A percentile compares a stretch with the other conserved stretches of the same genome.
These are phyloP conservation scores for Lonchura striata DNA, from an alignment of 2,113 vertebrate genomes.

Conservation along the genomic window DNA sequence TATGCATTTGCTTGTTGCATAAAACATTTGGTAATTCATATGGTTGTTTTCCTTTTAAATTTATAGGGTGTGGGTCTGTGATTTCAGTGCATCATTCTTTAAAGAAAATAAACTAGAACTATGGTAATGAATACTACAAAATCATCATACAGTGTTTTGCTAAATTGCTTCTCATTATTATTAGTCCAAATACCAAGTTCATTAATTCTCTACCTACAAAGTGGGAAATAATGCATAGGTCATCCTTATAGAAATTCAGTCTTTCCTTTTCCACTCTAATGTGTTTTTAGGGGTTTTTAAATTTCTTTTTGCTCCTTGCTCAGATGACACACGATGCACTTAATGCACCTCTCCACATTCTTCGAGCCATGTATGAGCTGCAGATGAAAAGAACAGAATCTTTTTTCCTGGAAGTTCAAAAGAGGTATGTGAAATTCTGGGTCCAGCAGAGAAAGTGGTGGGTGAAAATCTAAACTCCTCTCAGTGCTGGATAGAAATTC, in stretches of 20 bases:
- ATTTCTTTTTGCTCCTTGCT: not conserved
- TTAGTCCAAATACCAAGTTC: not conserved
- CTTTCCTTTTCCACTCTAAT: not conserved
- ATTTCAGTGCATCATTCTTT: not conserved
- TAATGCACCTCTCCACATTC: conserved; percentile 91
- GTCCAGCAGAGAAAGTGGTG: not conserved
- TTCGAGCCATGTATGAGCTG: conserved; percentile 93
- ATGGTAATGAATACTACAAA: not conserved
- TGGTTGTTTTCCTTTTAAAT: not conserved
- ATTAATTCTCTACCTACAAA: not conserved
- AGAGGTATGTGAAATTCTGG: conserved; percentile 76
- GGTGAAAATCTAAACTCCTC: not conserved
- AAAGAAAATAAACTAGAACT: not conserved
- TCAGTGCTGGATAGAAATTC: not conserved
- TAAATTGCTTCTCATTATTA: not conserved
- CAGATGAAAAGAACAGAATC: conserved; percentile 96
- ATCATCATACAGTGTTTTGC: not conserved
- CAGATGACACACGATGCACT: conserved; percentile 96
- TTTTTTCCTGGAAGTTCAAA: conserved; percentile 94
- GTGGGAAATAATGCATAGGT: not conserved
- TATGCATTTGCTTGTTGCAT: not conserved
- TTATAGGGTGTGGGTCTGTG: not conserved
- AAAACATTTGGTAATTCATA: not conserved
- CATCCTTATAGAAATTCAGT: not conserved
- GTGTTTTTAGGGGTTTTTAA: not conserved